These are phyloP conservation scores for Allophyes oxyacanthae DNA, from an alignment of 2,888 invertebrate species.

Conservation along the genomic window DNA sequence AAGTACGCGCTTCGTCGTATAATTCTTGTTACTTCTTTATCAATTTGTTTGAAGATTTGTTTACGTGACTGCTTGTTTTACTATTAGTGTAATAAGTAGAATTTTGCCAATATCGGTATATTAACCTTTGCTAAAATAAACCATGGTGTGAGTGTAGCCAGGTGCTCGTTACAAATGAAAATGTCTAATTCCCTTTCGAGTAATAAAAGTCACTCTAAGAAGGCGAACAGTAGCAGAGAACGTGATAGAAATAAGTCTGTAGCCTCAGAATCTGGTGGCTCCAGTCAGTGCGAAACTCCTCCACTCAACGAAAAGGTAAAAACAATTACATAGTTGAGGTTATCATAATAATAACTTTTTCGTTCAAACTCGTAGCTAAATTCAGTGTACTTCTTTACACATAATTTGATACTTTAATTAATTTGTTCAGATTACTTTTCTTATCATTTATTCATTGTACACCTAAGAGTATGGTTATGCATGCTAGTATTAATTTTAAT, in stretches of 20 bases:
- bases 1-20: constrained; percentile 20
- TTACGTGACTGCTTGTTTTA: constrained; percentile 40
- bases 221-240: constrained; percentile 76
- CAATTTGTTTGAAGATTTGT: constrained; percentile 51
- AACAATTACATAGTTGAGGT: constrained; percentile 14
- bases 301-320: constrained; percentile 83
- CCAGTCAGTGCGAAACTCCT: constrained; percentile 86
- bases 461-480: no score
- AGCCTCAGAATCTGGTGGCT: constrained; percentile 84
- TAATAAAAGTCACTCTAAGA: constrained; percentile 80
- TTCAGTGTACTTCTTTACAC: no score
- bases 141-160: constrained; percentile 47
- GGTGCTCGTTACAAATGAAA: constrained; percentile 38
- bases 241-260: constrained; percentile 82
- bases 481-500: no score
- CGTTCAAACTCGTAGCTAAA: no score
- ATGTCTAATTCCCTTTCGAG: constrained; percentile 79
- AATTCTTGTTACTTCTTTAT: constrained; percentile 41
- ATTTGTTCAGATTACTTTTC: no score
- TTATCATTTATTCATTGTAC: no score
- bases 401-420: no score
- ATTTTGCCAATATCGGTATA: constrained; percentile 16
- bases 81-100: constrained; percentile 7
- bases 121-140: constrained; percentile 20
- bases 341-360: constrained; percentile 18